phyloP scores from a whole-genome alignment of 2,113 vertebrate species.

The Sisor rabdophorus region DNA sequence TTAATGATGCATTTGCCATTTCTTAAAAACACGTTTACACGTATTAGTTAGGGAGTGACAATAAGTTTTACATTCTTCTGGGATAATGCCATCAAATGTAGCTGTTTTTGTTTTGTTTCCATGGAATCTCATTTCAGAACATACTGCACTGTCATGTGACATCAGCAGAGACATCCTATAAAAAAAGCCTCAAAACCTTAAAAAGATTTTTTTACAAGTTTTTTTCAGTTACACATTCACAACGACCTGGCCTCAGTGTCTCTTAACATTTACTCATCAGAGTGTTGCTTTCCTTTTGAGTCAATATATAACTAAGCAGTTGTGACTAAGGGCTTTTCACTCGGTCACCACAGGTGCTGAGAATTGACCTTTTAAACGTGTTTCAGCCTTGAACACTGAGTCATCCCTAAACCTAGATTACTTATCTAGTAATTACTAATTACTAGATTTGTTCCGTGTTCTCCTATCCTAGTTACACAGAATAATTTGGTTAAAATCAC shows the following conservation, averaged over 20 bases:
- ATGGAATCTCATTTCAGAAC: slow-evolving; percentile 22
- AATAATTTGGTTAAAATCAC: background rate
- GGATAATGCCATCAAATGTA: slow-evolving; percentile 36
- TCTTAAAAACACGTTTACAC: background rate
- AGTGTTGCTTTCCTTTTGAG: background rate
- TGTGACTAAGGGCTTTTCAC: background rate
- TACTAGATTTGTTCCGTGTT: background rate
- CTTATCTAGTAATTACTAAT: too few relatives aligned
- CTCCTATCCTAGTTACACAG: background rate
- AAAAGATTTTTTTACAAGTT: background rate
- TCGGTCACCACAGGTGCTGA: background rate
- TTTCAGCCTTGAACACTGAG: background rate
- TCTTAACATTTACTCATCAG: background rate
- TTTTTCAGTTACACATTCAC: background rate
- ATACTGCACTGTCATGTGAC: background rate
- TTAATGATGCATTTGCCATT: background rate
- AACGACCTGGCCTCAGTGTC: background rate
- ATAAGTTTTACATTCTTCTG: background rate
- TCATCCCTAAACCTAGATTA: background rate
- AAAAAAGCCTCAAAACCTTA: background rate
- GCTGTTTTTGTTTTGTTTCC: slow-evolving; percentile 46
- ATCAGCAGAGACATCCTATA: background rate
- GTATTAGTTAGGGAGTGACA: background rate
- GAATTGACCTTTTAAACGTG: background rate
- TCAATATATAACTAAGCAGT: background rate